Evolutionary conservation across 2,888 invertebrate species (phyloP), one percentile per base, ranked within the genome.

Genomic region (Drosophila rubida): DNA sequence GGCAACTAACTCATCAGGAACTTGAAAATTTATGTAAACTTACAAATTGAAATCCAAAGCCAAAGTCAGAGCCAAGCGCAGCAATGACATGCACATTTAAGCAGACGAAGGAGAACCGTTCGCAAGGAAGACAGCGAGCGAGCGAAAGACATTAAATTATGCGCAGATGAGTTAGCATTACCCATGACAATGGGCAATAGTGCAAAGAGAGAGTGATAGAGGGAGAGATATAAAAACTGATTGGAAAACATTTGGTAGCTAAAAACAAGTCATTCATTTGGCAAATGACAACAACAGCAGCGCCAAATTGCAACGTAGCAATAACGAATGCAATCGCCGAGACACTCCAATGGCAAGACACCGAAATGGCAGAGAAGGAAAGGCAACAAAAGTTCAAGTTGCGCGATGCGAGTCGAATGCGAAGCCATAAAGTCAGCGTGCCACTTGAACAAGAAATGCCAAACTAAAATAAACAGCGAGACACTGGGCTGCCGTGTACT

Each of bases 111-210:
- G 50, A 46, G 58, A 54, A 57, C 25, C 11, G 27, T 39, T 19
- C 11, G n/a, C n/a, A n/a, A n/a, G n/a, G n/a, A n/a, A 37, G 37
- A 27, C 23, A 16, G 9, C 44, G 27, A 48, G 7, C 22, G 39
- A 41, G 42, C 68, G 50, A 63, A 66, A 83, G 77, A 83, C 87
- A 90, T 89, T 90, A 90, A 90, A 87, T 90, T 90, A 91, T 91
- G 90, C 90, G 90, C 91, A 91, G 91, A 91, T 91, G 91, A 91
- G 90, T 91, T 91, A 80, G 90, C 91, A 90, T 88, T 90, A 81
- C 84, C 87, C 84, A 82, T 79, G 82, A 68, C 80, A 77, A 71
- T 71, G 77, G 49, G 61, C 39, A 16, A 62, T 42, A 54, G 19
- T 7, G 13, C 30, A 32, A 0, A 27, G 27, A 9, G 32, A 13